Conservation (phyloP, 2,888 invertebrate genomes). For the Eupithecia tripunctaria region DNA sequence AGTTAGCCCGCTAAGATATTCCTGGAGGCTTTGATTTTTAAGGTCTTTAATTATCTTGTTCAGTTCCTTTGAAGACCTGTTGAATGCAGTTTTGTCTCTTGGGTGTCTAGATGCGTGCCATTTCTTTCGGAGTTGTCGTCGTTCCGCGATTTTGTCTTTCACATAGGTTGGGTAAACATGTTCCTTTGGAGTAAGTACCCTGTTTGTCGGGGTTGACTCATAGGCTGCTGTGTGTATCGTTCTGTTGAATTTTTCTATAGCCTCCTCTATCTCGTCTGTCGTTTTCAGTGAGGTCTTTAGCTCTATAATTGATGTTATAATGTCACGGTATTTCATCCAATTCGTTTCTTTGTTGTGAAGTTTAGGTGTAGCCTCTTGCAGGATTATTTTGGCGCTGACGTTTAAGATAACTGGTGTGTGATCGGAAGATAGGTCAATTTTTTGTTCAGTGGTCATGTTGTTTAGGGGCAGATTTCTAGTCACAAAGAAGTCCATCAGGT, state of each 20-base stretch:
- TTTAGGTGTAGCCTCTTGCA: neutral
- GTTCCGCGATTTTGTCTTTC: neutral
- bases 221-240: neutral
- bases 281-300: neutral
- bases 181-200: neutral
- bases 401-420: neutral
- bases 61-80: neutral
- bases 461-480: neutral
- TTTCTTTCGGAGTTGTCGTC: neutral
- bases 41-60: neutral
- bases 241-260: neutral
- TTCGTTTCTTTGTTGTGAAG: neutral
- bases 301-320: neutral
- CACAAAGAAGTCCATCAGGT: conserved; percentile 2
- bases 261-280: neutral
- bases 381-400: neutral
- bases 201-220: neutral
- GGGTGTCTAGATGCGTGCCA: neutral
- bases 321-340: neutral
- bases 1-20: neutral
- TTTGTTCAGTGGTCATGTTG: neutral
- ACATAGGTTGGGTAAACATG: neutral
- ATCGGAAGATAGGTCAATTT: neutral
- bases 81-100: neutral
- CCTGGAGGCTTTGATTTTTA: neutral